These are phyloP conservation scores for Ivindomyrus marchei DNA, from an alignment of 2,113 vertebrate species.

Conservation along the genomic window DNA sequence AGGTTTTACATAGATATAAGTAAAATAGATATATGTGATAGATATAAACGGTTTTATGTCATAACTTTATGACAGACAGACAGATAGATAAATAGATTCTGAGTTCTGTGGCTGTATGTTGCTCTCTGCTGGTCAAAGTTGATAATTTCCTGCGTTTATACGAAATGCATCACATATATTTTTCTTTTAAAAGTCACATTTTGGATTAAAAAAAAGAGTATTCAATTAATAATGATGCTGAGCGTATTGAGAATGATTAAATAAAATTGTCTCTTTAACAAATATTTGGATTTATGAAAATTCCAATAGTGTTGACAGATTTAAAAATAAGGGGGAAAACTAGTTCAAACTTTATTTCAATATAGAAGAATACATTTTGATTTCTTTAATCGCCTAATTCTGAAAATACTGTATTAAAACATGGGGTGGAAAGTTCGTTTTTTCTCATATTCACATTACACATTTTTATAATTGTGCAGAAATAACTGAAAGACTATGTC, in stretches of 20 bases:
- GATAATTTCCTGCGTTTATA: not conserved
- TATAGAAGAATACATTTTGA: not conserved
- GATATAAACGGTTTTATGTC: not conserved
- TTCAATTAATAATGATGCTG: not conserved
- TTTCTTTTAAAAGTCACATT: not conserved
- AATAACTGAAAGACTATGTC: not conserved
- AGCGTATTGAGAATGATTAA: not conserved
- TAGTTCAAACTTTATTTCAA: not conserved
- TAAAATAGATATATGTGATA: not conserved
- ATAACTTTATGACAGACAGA: not conserved
- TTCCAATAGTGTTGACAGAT: not conserved
- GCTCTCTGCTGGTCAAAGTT: conserved; percentile 7
- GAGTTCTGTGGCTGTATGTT: not conserved
- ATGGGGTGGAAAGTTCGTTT: not conserved
- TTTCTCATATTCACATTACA: not conserved
- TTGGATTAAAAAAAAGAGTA: not conserved
- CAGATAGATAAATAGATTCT: not conserved
- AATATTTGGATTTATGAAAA: not conserved
- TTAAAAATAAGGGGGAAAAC: not conserved
- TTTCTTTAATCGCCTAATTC: not conserved
- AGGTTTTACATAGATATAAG: not conserved
- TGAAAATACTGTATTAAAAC: not conserved
- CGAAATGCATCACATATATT: not conserved
- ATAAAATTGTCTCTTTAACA: not conserved
- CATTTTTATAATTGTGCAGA: not conserved